phyloP scores from a whole-genome alignment of 2,797 vertebrate genomes.

The Bucorvus abyssinicus region DNA sequence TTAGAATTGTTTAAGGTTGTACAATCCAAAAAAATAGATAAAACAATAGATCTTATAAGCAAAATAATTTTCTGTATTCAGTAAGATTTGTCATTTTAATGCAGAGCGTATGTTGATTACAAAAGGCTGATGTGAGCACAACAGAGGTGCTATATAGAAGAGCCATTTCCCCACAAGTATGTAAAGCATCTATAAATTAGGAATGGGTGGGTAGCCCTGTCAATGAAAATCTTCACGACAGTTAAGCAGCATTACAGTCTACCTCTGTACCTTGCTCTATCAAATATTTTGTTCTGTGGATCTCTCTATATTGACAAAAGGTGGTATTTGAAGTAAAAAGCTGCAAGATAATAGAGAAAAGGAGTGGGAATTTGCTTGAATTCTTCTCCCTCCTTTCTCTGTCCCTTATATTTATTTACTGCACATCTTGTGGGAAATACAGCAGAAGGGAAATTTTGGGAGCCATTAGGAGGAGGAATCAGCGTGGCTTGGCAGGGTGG shows the following conservation, averaged over 20 bases:
- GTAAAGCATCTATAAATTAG: background rate
- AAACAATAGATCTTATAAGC: background rate
- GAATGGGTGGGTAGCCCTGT: background rate
- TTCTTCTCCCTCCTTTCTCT: background rate
- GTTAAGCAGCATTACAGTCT: background rate
- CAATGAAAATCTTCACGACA: background rate
- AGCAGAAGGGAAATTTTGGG: background rate
- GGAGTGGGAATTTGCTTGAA: background rate
- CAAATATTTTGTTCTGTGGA: background rate
- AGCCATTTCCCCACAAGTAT: background rate
- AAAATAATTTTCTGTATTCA: background rate
- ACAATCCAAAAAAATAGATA: background rate
- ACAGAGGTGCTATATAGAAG: background rate
- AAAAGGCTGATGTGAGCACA: background rate
- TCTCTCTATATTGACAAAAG: background rate
- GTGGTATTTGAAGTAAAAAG: background rate
- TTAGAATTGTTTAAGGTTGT: background rate
- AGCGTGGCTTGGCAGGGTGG: background rate
- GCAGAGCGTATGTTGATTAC: background rate
- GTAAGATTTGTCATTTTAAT: background rate
- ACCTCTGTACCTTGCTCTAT: background rate
- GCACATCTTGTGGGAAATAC: background rate
- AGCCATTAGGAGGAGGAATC: background rate
- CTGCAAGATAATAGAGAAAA: background rate
- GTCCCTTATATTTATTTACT: background rate